A percentile compares a stretch with the other conserved stretches of the same genome.
Conservation (phyloP, 2,797 vertebrate genomes). For the Lophotriccus pileatus region DNA sequence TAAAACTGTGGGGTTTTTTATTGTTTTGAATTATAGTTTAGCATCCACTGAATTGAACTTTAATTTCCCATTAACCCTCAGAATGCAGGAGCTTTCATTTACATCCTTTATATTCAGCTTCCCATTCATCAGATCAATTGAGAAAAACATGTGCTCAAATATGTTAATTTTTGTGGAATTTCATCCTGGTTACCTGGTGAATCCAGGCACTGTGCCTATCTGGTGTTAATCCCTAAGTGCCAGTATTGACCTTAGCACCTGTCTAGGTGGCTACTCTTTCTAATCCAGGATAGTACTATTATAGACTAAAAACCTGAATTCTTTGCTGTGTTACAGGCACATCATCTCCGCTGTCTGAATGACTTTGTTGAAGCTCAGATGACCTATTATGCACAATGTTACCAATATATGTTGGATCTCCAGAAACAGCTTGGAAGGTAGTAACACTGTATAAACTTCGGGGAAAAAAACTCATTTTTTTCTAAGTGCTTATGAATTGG, state of each 20-base stretch:
- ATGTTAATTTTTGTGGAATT: neutral
- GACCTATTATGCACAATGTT: constrained; percentile 96
- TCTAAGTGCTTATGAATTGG: neutral
- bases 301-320: neutral
- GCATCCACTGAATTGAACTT: neutral
- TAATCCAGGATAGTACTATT: neutral
- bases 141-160: neutral
- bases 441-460: neutral
- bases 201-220: neutral
- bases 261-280: neutral
- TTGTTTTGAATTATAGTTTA: neutral
- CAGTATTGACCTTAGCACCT: neutral
- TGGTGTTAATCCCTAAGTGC: neutral
- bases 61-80: neutral
- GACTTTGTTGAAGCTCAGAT: constrained; percentile 98
- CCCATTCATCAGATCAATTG: neutral
- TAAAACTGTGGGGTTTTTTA: neutral
- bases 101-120: neutral
- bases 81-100: neutral
- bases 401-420: constrained; percentile 98
- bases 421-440: constrained; percentile 99
- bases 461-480: neutral
- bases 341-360: constrained; percentile 95
- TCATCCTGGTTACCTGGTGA: neutral
- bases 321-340: constrained; percentile 78